A percentile compares a stretch with the other conserved stretches of the same genome.
Evolutionary conservation across 2,888 invertebrate genomes (phyloP).

Genomic region (Pterobdella sp.): DNA sequence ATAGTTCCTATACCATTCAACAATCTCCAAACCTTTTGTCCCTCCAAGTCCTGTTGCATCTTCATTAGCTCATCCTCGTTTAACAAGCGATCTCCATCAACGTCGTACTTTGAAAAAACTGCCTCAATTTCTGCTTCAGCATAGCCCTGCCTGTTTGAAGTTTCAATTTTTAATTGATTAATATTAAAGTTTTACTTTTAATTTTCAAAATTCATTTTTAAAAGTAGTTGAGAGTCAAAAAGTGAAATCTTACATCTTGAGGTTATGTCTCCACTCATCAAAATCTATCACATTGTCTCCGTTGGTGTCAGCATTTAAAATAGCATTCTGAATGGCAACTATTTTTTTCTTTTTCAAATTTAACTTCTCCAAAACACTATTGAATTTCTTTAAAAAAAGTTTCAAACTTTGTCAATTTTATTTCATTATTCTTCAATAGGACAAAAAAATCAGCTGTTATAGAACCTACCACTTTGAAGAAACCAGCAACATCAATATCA

Average conservation of each 20-base stretch:
- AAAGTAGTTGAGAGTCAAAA: not conserved
- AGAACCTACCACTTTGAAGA: constrained; percentile 53
- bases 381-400: constrained; percentile 50
- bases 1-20: not conserved
- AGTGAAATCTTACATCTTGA: constrained; percentile 50
- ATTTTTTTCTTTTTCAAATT: constrained; percentile 54
- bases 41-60: constrained; percentile 54
- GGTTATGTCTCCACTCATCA: constrained; percentile 54
- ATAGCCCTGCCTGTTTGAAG: constrained; percentile 56
- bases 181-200: not conserved
- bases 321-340: constrained; percentile 55
- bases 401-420: not conserved
- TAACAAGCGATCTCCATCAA: constrained; percentile 55
- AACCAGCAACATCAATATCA: constrained; percentile 59
- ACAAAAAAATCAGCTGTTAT: not conserved
- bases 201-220: not conserved
- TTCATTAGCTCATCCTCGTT: constrained; percentile 53
- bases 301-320: constrained; percentile 53
- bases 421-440: not conserved
- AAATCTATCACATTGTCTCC: constrained; percentile 52
- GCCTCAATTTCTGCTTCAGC: constrained; percentile 62
- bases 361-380: constrained; percentile 55
- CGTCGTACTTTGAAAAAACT: constrained; percentile 61
- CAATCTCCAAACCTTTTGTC: constrained; percentile 50
- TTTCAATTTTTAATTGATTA: not conserved